These are phyloP conservation scores for Procavia capensis DNA, from an alignment of 2,113 vertebrate species.

Conservation along the genomic window DNA sequence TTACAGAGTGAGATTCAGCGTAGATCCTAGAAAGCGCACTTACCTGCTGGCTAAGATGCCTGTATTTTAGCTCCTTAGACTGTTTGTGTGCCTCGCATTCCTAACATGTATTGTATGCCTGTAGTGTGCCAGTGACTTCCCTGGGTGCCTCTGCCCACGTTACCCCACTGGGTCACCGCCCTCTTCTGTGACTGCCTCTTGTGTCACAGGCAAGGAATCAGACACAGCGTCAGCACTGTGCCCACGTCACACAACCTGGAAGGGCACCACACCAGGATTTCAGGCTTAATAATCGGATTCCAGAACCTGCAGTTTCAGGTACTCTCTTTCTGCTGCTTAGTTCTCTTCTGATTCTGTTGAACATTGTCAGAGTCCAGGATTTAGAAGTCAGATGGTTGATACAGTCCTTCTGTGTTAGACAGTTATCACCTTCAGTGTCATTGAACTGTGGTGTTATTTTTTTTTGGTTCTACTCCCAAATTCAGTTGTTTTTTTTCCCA, in stretches of 20 bases:
- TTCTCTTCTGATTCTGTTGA: not conserved
- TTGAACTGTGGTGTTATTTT: no score
- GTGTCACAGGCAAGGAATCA: not conserved
- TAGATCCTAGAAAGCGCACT: not conserved
- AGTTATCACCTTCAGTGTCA: not conserved
- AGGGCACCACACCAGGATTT: not conserved
- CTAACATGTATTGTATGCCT: not conserved
- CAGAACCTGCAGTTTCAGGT: not conserved
- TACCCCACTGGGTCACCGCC: fast-evolving
- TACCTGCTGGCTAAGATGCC: not conserved
- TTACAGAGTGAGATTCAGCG: not conserved
- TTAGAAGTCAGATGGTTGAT: not conserved
- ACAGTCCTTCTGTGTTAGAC: not conserved
- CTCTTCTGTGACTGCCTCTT: not conserved
- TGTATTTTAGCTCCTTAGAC: not conserved
- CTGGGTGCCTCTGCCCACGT: no score
- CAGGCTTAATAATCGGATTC: not conserved
- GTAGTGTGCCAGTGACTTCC: not conserved
- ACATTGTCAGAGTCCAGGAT: not conserved
- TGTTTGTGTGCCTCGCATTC: not conserved
- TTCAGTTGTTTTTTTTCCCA: not conserved
- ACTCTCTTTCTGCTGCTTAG: not conserved
- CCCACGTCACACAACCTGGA: not conserved
- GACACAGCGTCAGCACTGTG: not conserved
- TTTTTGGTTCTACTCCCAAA: not conserved